These are phyloP conservation scores for Meloe dianella DNA, from an alignment of 2,888 invertebrate species.

Conservation along the genomic window DNA sequence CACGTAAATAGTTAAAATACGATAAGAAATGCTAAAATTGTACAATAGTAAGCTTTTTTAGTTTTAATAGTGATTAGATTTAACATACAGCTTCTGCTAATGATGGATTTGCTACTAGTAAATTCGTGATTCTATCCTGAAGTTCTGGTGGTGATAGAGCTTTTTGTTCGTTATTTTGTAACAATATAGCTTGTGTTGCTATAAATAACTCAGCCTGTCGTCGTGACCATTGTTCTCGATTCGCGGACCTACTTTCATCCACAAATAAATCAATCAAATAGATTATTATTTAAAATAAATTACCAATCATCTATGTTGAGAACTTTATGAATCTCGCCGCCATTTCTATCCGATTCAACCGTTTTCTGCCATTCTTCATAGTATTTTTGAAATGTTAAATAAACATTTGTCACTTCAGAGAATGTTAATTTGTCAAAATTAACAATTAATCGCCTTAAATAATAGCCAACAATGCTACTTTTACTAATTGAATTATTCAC, in stretches of 20 bases:
- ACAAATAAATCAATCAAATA: not conserved
- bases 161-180: conserved; percentile 81
- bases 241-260: conserved; percentile 52
- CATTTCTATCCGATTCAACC: conserved; percentile 27
- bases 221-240: conserved; percentile 78
- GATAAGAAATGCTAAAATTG: conserved; percentile 83
- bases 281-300: conserved; percentile 19
- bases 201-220: conserved; percentile 90
- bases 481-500: conserved; percentile 61
- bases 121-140: conserved; percentile 74
- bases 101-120: conserved; percentile 78
- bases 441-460: conserved; percentile 79
- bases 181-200: conserved; percentile 81
- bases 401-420: conserved; percentile 78
- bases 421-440: conserved; percentile 85
- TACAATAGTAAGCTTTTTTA: conserved; percentile 16
- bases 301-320: conserved; percentile 41
- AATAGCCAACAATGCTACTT: conserved; percentile 75
- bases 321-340: conserved; percentile 25
- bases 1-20: conserved; percentile 86
- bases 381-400: conserved; percentile 74
- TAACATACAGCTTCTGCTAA: conserved; percentile 80
- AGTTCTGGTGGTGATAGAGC: conserved; percentile 79
- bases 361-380: conserved; percentile 56
- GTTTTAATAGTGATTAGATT: not conserved